Evolutionary conservation across 2,888 invertebrate genomes (phyloP), one percentile per base, ranked within the genome.

Genomic region (Clunio marinus): DNA sequence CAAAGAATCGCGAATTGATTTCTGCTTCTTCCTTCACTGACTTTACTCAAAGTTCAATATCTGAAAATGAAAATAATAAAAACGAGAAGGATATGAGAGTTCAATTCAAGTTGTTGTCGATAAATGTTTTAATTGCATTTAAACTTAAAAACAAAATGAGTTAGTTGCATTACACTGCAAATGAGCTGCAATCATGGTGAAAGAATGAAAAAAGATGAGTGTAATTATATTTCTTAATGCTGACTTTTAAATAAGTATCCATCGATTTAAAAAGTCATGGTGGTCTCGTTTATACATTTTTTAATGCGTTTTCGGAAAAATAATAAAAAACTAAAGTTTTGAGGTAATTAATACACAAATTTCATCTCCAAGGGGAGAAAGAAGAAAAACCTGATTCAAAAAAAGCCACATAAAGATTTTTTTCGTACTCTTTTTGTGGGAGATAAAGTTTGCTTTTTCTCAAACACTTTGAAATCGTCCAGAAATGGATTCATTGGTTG

Each of bases 321-420:
- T 55, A 66, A 66, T 66, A 66, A 66, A 66, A 66, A 22, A 51
- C 66, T 5, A 66, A 63, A 46, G 27, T 46, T 46, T 37, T 10
- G 55, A 32, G 66, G 55, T 66, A 66, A 66, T 66, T 66, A 66
- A 66, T 66, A 66, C 66, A 66, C 66, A 66, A 66, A 66, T 55
- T 66, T 66, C 35, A 66, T 66, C 20, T 32, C 28, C 25, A 57
- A 10, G 28, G 10, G 20, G 27, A 63, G 24, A 62, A 35, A 59
- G 35, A 37, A 24, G 13, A 25, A 5, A 28, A 65, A 65, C 51
- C 65, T 65, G 46, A 65, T 65, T 41, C 15, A 28, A 22, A 35
- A 3, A 25, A 17, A 55, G 4, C 55, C 22, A 55, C 55, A 55
- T 24, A 10, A 55, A 24, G 17, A 55, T 24, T 24, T 24, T 55